Conservation (phyloP, 2,888 invertebrate species). For the Drosophila parthenogenetica region DNA sequence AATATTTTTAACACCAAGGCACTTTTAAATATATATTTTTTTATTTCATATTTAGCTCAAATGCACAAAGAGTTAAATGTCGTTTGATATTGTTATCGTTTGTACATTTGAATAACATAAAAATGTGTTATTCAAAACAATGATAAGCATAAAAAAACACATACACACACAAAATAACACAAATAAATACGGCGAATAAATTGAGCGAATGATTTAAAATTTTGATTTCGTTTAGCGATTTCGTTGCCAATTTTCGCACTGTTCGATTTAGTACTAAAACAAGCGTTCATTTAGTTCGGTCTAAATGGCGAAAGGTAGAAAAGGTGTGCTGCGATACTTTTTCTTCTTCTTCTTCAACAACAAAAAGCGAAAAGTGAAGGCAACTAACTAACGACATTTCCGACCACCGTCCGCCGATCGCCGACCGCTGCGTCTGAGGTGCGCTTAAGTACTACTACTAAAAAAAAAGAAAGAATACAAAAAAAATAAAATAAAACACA, state of each 20-base stretch:
- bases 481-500: constrained; percentile 22
- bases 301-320: constrained; percentile 45
- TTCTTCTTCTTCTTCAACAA: not conserved
- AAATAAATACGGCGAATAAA: constrained; percentile 25
- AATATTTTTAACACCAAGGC: constrained; percentile 54
- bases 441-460: constrained; percentile 65
- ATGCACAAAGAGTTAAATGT: constrained; percentile 49
- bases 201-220: constrained; percentile 12
- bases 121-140: constrained; percentile 26
- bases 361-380: constrained; percentile 32
- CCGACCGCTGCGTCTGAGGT: constrained; percentile 71
- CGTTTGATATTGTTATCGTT: constrained; percentile 46
- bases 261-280: constrained; percentile 53
- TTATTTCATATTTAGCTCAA: constrained; percentile 57
- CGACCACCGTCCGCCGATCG: constrained; percentile 28
- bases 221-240: constrained; percentile 24
- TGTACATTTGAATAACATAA: constrained; percentile 23
- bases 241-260: constrained; percentile 50
- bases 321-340: constrained; percentile 21
- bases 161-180: constrained; percentile 26
- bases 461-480: constrained; percentile 29
- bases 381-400: constrained; percentile 51
- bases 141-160: constrained; percentile 49
- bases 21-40: constrained; percentile 5
- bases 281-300: constrained; percentile 48